Conservation (phyloP, 2,797 vertebrate genomes). For the Labeo calbasu region DNA sequence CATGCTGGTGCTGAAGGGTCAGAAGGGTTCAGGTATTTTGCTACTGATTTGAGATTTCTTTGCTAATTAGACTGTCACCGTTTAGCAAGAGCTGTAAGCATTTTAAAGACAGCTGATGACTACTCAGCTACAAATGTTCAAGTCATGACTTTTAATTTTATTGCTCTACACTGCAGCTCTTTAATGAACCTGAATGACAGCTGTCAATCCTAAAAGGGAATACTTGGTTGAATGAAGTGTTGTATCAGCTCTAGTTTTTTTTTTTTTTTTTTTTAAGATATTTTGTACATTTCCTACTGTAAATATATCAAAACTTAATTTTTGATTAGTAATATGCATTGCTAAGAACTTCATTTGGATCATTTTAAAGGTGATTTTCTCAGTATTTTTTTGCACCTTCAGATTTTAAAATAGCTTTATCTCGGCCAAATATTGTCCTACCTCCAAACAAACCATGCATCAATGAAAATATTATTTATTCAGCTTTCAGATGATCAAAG, state of each 20-base stretch:
- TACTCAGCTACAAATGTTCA: slow-evolving; percentile 67
- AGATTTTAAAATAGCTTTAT: too few relatives aligned
- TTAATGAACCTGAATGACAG: not conserved
- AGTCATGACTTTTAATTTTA: slow-evolving; percentile 25
- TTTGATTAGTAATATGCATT: too few relatives aligned
- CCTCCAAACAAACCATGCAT: too few relatives aligned
- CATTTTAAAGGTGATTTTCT: too few relatives aligned
- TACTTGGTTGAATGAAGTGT: not conserved
- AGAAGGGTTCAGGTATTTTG: slow-evolving; percentile 62
- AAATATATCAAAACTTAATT: too few relatives aligned
- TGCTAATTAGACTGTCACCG: slow-evolving; percentile 70
- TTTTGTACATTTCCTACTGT: too few relatives aligned
- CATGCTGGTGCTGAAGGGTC: slow-evolving; percentile 17
- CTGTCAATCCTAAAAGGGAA: not conserved
- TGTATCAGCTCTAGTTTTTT: not conserved
- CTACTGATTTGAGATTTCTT: slow-evolving; percentile 70
- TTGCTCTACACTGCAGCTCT: slow-evolving; percentile 6
- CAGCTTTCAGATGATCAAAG: too few relatives aligned
- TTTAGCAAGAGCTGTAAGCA: slow-evolving; percentile 68
- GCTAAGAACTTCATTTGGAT: too few relatives aligned
- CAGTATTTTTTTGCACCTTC: too few relatives aligned
- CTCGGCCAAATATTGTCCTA: too few relatives aligned
- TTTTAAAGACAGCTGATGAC: slow-evolving; percentile 59
- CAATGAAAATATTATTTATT: too few relatives aligned
- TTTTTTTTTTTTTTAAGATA: too few relatives aligned